phyloP scores from a whole-genome alignment of 2,797 vertebrate genomes.

The Vultur gryphus region DNA sequence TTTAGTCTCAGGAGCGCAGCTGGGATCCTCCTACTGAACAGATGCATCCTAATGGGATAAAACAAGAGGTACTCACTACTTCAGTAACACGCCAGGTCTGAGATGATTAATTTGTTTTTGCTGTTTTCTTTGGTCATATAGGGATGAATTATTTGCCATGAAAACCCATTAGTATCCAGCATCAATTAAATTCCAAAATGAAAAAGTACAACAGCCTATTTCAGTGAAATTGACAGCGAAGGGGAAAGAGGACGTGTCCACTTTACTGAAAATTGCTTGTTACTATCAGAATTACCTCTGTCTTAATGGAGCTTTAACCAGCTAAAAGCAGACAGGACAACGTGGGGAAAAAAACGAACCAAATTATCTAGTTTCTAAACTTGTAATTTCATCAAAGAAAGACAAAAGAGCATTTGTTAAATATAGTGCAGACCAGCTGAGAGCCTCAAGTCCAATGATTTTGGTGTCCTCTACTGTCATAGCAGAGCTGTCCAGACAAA shows the following conservation, averaged over 20 bases:
- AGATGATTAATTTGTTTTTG: neutral
- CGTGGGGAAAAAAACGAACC: neutral
- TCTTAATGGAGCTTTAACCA: slow-evolving; percentile 18
- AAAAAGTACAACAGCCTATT: neutral
- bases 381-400: slow-evolving; percentile 28
- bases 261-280: neutral
- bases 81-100: neutral
- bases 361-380: slow-evolving; percentile 31
- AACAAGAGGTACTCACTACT: neutral
- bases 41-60: neutral
- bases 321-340: slow-evolving; percentile 2
- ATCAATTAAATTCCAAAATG: neutral
- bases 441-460: neutral
- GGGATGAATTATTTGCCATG: neutral
- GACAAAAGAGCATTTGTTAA: neutral
- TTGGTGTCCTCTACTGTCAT: neutral
- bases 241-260: neutral
- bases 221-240: neutral
- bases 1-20: neutral
- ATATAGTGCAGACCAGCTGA: neutral
- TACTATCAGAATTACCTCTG: neutral
- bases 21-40: neutral
- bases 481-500: neutral
- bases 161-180: neutral
- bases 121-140: neutral